These are phyloP conservation scores for Mormyrus hasselquistii DNA, from an alignment of 2,797 vertebrate genomes.

Conservation along the genomic window DNA sequence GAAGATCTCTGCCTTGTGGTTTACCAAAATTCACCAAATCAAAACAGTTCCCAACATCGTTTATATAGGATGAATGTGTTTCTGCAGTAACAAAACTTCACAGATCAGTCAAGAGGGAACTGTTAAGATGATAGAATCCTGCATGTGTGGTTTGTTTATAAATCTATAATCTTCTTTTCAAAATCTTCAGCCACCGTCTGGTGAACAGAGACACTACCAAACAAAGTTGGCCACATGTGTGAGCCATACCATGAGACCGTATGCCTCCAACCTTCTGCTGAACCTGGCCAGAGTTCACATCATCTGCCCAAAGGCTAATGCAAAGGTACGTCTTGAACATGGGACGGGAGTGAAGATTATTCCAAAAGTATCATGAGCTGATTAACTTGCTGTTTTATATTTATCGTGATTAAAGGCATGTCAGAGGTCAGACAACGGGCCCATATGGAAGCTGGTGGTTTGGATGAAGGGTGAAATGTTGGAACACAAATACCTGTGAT, in stretches of 20 bases:
- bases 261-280: not conserved
- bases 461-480: too few relatives aligned
- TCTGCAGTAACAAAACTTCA: not conserved
- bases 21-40: not conserved
- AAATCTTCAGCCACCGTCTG: not conserved
- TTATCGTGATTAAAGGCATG: not conserved
- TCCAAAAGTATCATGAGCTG: not conserved
- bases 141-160: not conserved
- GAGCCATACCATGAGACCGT: not conserved
- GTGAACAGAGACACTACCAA: not conserved
- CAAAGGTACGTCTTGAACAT: slow-evolving; percentile 21
- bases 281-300: slow-evolving; percentile 13
- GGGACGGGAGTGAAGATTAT: not conserved
- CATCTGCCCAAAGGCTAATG: slow-evolving; percentile 8
- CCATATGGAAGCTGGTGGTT: not conserved
- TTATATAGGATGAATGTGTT: not conserved
- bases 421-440: not conserved
- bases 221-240: slow-evolving; percentile 17
- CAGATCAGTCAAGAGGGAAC: not conserved
- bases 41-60: not conserved
- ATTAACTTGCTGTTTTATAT: slow-evolving; percentile 4
- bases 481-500: slow-evolving; percentile 78
- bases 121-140: not conserved
- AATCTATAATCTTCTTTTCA: not conserved
- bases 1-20: not conserved